A percentile compares a stretch with the other conserved stretches of the same genome.
phyloP scores from a whole-genome alignment of 2,113 vertebrate species.

The Sceloporus undulatus region DNA sequence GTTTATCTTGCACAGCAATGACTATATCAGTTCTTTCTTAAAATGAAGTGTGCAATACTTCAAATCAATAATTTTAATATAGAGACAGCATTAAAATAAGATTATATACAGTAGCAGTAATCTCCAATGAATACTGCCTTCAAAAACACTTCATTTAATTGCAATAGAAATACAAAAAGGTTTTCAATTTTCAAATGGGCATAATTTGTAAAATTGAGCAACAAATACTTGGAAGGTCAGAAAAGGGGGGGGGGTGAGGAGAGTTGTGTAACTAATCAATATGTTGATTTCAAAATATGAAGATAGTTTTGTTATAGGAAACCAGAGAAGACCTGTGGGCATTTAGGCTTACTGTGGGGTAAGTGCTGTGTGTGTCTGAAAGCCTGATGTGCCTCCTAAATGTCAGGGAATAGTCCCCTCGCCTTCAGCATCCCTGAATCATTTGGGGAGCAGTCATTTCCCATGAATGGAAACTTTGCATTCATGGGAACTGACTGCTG shows the following conservation, averaged over 20 bases:
- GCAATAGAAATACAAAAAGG: background rate
- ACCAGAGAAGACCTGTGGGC: slow-evolving; percentile 22
- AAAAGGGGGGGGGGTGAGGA: slow-evolving; percentile 23
- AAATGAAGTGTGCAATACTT: background rate
- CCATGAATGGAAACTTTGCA: too few relatives aligned
- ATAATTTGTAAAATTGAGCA: background rate
- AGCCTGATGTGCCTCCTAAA: too few relatives aligned
- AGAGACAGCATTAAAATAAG: slow-evolving; percentile 37
- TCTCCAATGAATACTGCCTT: slow-evolving; percentile 31
- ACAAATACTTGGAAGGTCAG: background rate
- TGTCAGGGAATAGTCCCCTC: too few relatives aligned
- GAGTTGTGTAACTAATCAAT: slow-evolving; percentile 27
- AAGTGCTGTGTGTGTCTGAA: too few relatives aligned
- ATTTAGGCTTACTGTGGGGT: background rate
- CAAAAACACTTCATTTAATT: slow-evolving; percentile 30
- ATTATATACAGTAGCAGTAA: background rate
- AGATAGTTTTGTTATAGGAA: slow-evolving; percentile 26
- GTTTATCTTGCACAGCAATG: slow-evolving; percentile 29
- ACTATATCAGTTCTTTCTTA: slow-evolving; percentile 29
- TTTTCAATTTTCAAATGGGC: background rate
- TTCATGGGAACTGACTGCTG: too few relatives aligned
- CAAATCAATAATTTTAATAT: slow-evolving; percentile 39
- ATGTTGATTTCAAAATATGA: slow-evolving; percentile 30
- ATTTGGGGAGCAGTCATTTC: too few relatives aligned
- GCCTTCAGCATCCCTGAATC: too few relatives aligned